Base-by-base conservation (phyloP, 2,888 invertebrate species). In the Augiades crinisus region DNA sequence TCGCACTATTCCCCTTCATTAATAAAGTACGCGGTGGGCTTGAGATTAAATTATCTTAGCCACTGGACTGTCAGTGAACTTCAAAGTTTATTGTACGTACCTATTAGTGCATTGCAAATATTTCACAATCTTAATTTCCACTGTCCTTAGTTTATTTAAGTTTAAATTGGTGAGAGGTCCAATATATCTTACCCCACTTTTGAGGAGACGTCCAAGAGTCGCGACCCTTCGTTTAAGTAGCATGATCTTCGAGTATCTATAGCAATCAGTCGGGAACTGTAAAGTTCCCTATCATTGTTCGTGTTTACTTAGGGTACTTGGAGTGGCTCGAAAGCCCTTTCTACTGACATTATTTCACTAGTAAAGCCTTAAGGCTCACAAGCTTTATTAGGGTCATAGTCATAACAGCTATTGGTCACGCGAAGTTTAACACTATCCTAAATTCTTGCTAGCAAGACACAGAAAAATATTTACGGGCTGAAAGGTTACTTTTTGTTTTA, bases 321-420 rank as follows among this genome's bases (percentile, higher is more conserved):
- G 19, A 41, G 49, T 43, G 27, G 37, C 14, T 36, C 14, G 43
- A 55, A 55, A 55, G 55, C 36, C 47, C 47, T 56, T 53, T 53
- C 51, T 54, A 53, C 54, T 58, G 58, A 54, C 53, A 55, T 60
- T 61, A 60, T 61, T 63, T 59, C 47, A 50, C 53, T 49, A 44
- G 37, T 55, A 57, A 62, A 58, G 56, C 61, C 59, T 52, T 49
- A 50, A 52, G 57, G 58, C 56, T 44, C 21, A 47, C 47, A 44
- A 55, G 60, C 59, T 62, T 40, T 60, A 61, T 57, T 55, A 43
- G 55, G 55, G 59, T 57, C 57, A 38, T 47, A 54, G 46, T 56
- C 57, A 59, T 56, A 56, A 54, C 53, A 54, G 51, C 47, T 45
- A 54, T 54, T 44, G 53, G 57, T 56, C 59, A 60, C 58, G 58